Base-by-base conservation (phyloP, 2,113 vertebrate genomes). In the Nipponia nippon region DNA sequence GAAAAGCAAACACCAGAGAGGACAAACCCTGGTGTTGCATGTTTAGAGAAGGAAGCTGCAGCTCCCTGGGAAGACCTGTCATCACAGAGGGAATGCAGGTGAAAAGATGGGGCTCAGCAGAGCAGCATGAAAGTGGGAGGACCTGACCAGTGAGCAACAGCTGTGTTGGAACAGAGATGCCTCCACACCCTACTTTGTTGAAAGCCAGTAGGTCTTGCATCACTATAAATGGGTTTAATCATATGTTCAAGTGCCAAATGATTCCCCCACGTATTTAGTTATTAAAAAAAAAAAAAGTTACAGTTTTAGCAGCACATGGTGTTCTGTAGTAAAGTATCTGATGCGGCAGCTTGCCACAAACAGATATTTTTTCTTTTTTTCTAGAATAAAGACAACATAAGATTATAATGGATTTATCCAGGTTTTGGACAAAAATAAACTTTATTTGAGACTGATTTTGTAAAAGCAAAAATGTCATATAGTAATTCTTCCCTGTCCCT, bases 41-140 rank as follows among this genome's bases (percentile, higher is more conserved):
- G 0, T 42, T 36, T 0, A 0, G 77, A 16, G 38, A 34, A 3
- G 34, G 53, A 87, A 62, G 32, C 21, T 53, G 59, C 29, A 36
- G 59, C 32, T 72, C 25, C 47, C 53, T n/a, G 9, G 34, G 18
- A 61, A 56, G 82, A 72, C 23, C n/a, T 27, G 13, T 36, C 55
- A 46, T 38, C 40, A 22, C 27, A 22, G 19, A 56, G 34, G n/a
- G 49, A 63, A 16, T 0, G 4, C 20, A 25, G 47, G 58, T 46
- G 63, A 56, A 42, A 46, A 66, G 25, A 40, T 1, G 1, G 53
- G 27, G 25, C 53, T 84, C 50, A 55, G 83, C 44, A 85, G 44
- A 38, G 88, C n/a, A 16, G 27, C 0, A 1, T 36, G 61, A 20
- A 63, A 46, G 29, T 8, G 40, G 53, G 34, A 72, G n/a, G 42